Evolutionary conservation across 2,113 vertebrate species (phyloP), one percentile per base, ranked within the genome.

Genomic region (Tragulus kanchil): DNA sequence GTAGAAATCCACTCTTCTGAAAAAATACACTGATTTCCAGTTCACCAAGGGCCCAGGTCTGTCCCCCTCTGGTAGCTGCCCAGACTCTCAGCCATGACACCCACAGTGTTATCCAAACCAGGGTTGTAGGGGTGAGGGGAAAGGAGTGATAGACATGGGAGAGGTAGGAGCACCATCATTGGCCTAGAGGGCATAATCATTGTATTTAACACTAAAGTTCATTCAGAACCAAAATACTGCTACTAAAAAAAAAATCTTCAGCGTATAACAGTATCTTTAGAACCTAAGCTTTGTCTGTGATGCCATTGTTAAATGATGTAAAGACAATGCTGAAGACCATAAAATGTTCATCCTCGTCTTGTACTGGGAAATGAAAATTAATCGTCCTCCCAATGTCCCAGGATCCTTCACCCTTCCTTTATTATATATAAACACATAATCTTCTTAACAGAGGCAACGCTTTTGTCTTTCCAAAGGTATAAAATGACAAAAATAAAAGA

Each of bases 401-500:
- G 17, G 45, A 88, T 13, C 64, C 61, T 85, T 89, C 21, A 14
- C 4, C 36, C 62, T 96, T n/a, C 28, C 64, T 85, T 91, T 56
- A 21, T 59, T 75, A 31, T 21, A 28, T 48, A n/a, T 48, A 93
- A 86, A 87, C 52, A 65, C 10, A 75, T 12, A 45, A 6, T 89
- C 61, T 93, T 93, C 56, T 59, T 31, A 92, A 78, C 0, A 5
- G 11, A 93, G 25, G 71, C 13, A 69, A 77, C 52, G 67, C n/a
- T 79, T 86, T 50, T 8, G 16, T 85, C 81, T 90, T 95, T 62
- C 59, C 45, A 69, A 91, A 95, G 52, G 65, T 92, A 93, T 50
- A 96, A 92, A 88, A 77, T 65, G 59, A 83, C 45, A 56, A 94
- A 93, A 97, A 48, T 42, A 65, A 97, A 97, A 93, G 17, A 8